Percentiles rank a stretch among this genome's conserved stretches.
phyloP scores from a whole-genome alignment of 2,113 vertebrate genomes.

The Salvator merianae region DNA sequence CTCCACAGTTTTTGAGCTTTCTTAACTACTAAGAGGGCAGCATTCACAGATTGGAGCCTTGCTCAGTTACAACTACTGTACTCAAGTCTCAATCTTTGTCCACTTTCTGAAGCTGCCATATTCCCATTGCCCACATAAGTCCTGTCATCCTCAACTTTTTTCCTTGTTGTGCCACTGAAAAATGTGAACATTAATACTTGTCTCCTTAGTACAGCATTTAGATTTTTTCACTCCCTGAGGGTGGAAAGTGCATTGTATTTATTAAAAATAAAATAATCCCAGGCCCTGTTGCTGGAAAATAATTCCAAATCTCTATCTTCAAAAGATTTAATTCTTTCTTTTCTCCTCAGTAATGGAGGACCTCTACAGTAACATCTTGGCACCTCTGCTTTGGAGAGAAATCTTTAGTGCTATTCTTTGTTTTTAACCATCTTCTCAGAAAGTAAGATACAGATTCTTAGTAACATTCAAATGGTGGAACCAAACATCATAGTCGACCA shows the following conservation, averaged over 20 bases:
- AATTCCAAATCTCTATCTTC: neutral
- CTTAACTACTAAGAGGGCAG: neutral
- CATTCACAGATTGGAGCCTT: neutral
- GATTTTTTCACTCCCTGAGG: neutral
- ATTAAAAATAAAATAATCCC: conserved; percentile 1
- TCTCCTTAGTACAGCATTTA: neutral
- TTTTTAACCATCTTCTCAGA: conserved; percentile 9
- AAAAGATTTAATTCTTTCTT: neutral
- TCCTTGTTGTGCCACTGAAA: neutral
- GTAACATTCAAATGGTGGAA: neutral
- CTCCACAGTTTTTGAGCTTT: neutral
- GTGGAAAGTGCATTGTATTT: neutral
- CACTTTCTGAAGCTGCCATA: neutral
- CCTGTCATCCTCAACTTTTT: neutral
- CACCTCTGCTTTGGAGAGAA: neutral
- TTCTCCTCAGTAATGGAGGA: neutral
- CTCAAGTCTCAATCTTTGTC: neutral
- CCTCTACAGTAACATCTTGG: neutral
- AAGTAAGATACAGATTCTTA: neutral
- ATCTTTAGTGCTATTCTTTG: neutral
- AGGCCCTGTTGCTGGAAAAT: neutral
- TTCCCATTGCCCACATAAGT: neutral
- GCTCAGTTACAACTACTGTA: neutral
- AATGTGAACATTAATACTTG: neutral
- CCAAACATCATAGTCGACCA: conserved; percentile 2